Conservation (phyloP, 23 tunicate genomes). For the Halocynthia roretzi region DNA sequence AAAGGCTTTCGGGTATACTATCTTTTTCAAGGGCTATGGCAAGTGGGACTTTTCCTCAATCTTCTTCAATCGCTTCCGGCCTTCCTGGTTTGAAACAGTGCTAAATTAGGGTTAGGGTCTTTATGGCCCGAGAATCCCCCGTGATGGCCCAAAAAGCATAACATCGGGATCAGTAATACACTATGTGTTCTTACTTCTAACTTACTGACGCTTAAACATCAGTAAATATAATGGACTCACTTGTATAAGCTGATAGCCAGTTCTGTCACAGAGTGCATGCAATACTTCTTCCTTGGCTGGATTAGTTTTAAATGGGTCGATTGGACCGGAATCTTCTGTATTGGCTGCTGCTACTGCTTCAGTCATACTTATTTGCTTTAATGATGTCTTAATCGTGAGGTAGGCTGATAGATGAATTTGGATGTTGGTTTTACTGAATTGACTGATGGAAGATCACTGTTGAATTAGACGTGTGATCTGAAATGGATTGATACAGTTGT, state of each 20-base stretch:
- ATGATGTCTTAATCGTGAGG: not conserved
- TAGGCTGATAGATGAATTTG: not conserved
- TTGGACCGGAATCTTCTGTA: not conserved
- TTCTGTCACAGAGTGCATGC: constrained; percentile 49
- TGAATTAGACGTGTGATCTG: constrained; percentile 28
- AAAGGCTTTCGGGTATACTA: not conserved
- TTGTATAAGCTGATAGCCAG: constrained; percentile 85
- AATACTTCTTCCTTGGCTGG: constrained; percentile 83
- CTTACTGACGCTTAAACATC: no score
- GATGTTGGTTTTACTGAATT: constrained; percentile 3
- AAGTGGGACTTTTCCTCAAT: no score
- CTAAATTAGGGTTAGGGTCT: no score
- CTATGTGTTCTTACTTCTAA: not conserved
- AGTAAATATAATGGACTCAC: not conserved
- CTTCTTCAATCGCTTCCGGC: no score
- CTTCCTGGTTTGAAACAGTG: no score
- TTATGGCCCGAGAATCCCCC: no score
- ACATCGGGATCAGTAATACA: not conserved
- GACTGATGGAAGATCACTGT: not conserved
- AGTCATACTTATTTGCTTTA: constrained; percentile 5
- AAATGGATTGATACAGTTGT: not conserved
- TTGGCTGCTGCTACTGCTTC: constrained; percentile 3
- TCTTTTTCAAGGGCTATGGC: not conserved
- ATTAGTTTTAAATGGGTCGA: constrained; percentile 67
- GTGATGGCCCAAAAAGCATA: not conserved